A percentile compares a stretch with the other conserved stretches of the same genome.
These are phyloP conservation scores for Chinchilla lanigera DNA, from an alignment of 2,113 vertebrate species.

Conservation along the genomic window DNA sequence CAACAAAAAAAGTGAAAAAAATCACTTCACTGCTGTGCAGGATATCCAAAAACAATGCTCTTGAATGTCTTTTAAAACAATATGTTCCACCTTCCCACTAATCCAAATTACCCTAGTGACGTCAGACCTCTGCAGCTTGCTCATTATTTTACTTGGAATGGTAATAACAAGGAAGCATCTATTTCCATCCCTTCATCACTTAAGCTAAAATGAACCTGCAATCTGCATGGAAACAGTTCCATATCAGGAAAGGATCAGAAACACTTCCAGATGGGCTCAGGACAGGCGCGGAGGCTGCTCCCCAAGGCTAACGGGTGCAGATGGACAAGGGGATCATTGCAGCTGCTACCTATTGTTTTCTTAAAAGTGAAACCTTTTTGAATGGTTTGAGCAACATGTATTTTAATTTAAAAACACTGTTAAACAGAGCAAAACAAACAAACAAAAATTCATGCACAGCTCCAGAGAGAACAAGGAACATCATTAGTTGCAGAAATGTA, in stretches of 20 bases:
- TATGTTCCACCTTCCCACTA: constrained; percentile 67
- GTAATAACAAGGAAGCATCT: constrained; percentile 17
- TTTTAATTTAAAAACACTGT: constrained; percentile 42
- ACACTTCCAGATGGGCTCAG: background rate
- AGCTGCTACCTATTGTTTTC: background rate
- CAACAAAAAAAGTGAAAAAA: constrained; percentile 20
- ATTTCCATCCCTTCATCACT: constrained; percentile 49
- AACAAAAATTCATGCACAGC: background rate
- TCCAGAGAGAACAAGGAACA: constrained; percentile 48
- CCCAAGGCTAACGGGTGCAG: background rate
- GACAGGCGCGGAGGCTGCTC: background rate
- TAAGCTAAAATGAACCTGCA: background rate
- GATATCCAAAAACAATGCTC: constrained; percentile 70
- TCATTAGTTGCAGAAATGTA: constrained; percentile 37
- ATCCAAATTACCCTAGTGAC: constrained; percentile 70
- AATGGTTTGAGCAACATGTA: constrained; percentile 23
- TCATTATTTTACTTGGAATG: constrained; percentile 65
- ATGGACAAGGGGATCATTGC: rapidly evolving
- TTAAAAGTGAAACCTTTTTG: constrained; percentile 32
- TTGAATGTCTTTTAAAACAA: constrained; percentile 71
- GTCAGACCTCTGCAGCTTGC: constrained; percentile 60
- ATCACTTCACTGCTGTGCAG: constrained; percentile 58
- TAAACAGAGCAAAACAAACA: constrained; percentile 47
- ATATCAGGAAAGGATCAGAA: constrained; percentile 1
- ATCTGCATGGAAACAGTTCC: background rate